phyloP scores from a whole-genome alignment of 2,113 vertebrate genomes.

The Gasterosteus aculeatus region DNA sequence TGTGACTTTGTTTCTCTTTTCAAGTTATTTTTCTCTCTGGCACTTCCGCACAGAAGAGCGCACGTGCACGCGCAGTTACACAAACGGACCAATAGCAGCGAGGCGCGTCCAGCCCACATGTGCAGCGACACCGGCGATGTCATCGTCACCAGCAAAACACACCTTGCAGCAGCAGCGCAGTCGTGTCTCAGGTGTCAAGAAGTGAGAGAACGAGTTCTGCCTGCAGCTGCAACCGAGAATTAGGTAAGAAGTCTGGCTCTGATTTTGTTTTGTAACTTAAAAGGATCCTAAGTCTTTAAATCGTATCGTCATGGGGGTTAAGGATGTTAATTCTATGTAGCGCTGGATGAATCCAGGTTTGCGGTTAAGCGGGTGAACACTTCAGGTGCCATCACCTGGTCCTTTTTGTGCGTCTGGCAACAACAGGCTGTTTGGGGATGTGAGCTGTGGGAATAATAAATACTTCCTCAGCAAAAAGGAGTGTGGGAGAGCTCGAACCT shows the following conservation, averaged over 20 bases:
- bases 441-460: slow-evolving; percentile 12
- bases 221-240: neutral
- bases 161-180: slow-evolving; percentile 5
- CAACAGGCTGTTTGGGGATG: slow-evolving; percentile 18
- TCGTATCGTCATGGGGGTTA: no score
- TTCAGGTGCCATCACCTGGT: neutral
- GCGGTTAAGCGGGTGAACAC: no score
- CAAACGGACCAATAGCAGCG: neutral
- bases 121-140: slow-evolving; percentile 4
- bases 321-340: no score
- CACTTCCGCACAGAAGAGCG: neutral
- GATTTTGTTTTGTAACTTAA: slow-evolving; percentile 25
- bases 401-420: slow-evolving; percentile 20
- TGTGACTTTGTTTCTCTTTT: no score
- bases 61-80: neutral
- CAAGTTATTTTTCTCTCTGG: neutral
- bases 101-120: slow-evolving; percentile 2
- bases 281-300: no score
- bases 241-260: slow-evolving; percentile 60
- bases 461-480: slow-evolving; percentile 14
- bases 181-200: slow-evolving; percentile 55
- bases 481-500: neutral
- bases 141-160: slow-evolving; percentile 40
- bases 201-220: slow-evolving; percentile 2
- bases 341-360: neutral